These are phyloP conservation scores for Cromileptes altivelis DNA, from an alignment of 2,113 vertebrate genomes.

Conservation along the genomic window DNA sequence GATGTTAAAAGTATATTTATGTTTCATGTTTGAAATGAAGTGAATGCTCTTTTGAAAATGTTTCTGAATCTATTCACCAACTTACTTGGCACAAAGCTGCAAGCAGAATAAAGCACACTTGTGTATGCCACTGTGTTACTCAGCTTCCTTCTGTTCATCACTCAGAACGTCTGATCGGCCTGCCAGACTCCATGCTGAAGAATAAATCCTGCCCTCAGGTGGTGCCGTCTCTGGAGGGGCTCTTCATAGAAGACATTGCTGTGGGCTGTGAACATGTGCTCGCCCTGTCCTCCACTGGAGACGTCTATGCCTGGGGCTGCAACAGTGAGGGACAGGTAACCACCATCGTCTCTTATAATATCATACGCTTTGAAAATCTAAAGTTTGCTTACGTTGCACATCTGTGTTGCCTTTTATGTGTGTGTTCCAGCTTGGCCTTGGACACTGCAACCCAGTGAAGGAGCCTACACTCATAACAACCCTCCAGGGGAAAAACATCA, in stretches of 20 bases:
- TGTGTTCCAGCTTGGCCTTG: constrained; percentile 83
- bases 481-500: constrained; percentile 85
- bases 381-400: constrained; percentile 4
- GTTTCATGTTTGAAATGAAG: not conserved
- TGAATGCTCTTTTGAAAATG: not conserved
- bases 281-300: constrained; percentile 83
- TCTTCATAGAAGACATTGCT: constrained; percentile 85
- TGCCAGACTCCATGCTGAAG: constrained; percentile 87
- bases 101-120: not conserved
- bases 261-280: constrained; percentile 87
- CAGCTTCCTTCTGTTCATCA: constrained; percentile 4
- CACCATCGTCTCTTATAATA: not conserved
- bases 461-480: constrained; percentile 82
- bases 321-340: constrained; percentile 88
- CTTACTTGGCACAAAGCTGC: not conserved
- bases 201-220: constrained; percentile 86
- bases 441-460: constrained; percentile 84
- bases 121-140: not conserved
- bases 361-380: not conserved
- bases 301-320: constrained; percentile 87
- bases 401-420: not conserved
- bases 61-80: not conserved
- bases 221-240: constrained; percentile 84
- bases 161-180: constrained; percentile 86
- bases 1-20: too few relatives aligned